Base-by-base conservation (phyloP, 1,140 invertebrate genomes). In the Phymorhynchus buccinoides region DNA sequence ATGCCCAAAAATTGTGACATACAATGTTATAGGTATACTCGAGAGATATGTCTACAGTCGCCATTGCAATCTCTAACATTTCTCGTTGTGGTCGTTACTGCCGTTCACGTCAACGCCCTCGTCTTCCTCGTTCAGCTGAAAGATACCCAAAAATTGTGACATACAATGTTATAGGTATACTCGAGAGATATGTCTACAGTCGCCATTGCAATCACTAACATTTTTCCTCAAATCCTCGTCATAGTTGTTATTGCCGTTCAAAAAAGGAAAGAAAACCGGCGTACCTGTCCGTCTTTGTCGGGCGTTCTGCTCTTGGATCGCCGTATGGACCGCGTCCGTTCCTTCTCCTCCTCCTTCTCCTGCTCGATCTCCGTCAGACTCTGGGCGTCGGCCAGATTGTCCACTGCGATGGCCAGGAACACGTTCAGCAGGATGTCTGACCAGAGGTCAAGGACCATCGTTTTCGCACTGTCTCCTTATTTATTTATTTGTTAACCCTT, bases 351-450 rank as follows among this genome's bases (percentile, higher is more conserved):
- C 71, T 91, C 90, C 84, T 92, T 90, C 85, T 93, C 91, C 62
- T 89, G 88, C 95, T 94, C 98, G 97, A 93, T 99, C 98, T 94
- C 93, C 27, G 91, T 93, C 44, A 93, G 86, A 56, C 97, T 98
- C 94, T 99, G 98, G 37, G 98, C 98, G 94, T 99, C 99, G 42
- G 98, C 98, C 91, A 99, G 96, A 94, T 99, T 99, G 93, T 99
- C 99, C 7, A 99, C 99, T 91, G 99, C 99, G 94, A 99, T 99
- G 94, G 99, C 99, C 98, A 99, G 99, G 97, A 99, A 99, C 89
- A 99, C 99, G 93, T 99, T 99, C 91, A 99, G 94, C 85, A 99
- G 95, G 91, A 99, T 99, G 94, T 99, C 97, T 98, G 92, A 80
- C 30, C 35, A 52, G 1, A 32, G 71, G 90, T 93, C 90, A 93